These are phyloP conservation scores for Tokudaia muenninki DNA, from an alignment of 2,797 vertebrate genomes.

Conservation along the genomic window DNA sequence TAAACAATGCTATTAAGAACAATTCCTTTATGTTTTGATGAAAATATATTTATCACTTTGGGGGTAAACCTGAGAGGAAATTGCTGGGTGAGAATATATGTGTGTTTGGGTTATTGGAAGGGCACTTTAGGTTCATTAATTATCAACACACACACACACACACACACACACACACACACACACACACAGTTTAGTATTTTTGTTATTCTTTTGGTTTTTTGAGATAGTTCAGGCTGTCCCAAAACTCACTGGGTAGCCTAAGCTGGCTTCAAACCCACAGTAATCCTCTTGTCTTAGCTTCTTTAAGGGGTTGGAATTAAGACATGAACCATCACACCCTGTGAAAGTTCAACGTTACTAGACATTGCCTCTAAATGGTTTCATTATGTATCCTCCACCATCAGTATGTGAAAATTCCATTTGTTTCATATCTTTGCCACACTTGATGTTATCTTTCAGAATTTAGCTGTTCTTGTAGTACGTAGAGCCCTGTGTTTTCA, in stretches of 20 bases:
- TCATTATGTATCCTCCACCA: background rate
- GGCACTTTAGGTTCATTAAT: background rate
- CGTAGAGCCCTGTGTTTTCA: background rate
- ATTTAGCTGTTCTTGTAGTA: conserved; percentile 6
- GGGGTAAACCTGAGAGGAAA: background rate
- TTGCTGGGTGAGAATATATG: background rate
- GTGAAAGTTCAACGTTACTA: background rate
- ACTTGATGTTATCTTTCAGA: conserved; percentile 37
- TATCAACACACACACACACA: no score
- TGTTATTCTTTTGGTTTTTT: background rate
- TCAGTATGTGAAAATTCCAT: background rate
- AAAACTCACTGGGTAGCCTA: background rate
- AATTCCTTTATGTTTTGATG: conserved; percentile 22
- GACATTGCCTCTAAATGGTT: background rate
- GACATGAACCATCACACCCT: background rate
- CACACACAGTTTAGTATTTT: background rate
- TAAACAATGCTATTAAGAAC: background rate
- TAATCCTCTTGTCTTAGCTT: background rate
- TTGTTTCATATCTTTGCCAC: background rate
- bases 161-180: no score
- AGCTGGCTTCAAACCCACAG: background rate
- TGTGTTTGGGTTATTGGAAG: background rate
- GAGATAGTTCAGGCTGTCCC: background rate
- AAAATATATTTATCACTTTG: background rate
- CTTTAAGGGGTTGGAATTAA: background rate